Evolutionary conservation across 2,797 vertebrate species (phyloP), one percentile per base, ranked within the genome.

Genomic region (Petrocephalus sullivani): DNA sequence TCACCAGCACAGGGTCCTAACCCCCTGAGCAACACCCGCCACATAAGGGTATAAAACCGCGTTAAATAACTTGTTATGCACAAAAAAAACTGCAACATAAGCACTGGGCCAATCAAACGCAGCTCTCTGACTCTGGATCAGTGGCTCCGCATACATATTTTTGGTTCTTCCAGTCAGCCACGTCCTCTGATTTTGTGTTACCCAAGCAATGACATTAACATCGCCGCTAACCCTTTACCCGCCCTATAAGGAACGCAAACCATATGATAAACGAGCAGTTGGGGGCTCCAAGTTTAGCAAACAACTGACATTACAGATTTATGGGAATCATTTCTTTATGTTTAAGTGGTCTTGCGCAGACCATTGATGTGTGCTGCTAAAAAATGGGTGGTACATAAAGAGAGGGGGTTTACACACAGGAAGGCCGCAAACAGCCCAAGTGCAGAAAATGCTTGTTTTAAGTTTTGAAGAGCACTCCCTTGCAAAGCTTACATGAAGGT

Each of bases 251-350:
- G 89, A 88, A 89, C 89, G 60, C 8, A 71, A 60, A 33, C 88
- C 88, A 89, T 86, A 89, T 86, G 89, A 92, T 91, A 37, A 88
- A 87, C 37, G 84, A 89, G 91, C 89, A 92, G 93, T 90, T 93
- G 92, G 89, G 92, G 89, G 57, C 84, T 90, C 90, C 92, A 90
- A 93, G 91, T 93, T 92, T 92, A 93, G 90, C 67, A 64, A 87
- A 89, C 88, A 54, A 84, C 71, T 57, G 23, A 23, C 75, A 49
- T 67, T 58, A 88, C 90, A 89, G 86, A 91, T 93, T 90, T 81
- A 56, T 23, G 88, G 89, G 87, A 33, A 46, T 86, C 19, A 0
- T 87, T 90, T 86, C 88, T 51, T 60, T 89, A 71, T 37, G 54
- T 33, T 89, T 37, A 75, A 46, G 14, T 88, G 71, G 78, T 89